Percentiles rank a stretch among this genome's conserved stretches.
These are phyloP conservation scores for Pegoplata infirma DNA, from an alignment of 2,888 invertebrate species.

Conservation along the genomic window DNA sequence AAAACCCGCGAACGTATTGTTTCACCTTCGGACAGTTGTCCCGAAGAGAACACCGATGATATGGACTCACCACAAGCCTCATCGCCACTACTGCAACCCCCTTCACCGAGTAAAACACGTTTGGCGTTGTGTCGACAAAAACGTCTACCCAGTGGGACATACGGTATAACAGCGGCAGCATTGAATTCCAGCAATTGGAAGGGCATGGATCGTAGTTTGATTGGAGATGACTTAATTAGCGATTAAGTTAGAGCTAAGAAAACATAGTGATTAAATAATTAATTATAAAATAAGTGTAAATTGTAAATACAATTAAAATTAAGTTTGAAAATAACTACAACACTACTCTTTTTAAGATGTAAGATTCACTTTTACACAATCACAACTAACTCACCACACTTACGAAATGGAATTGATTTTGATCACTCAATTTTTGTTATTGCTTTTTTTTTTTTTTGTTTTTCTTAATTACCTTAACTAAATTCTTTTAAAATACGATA, in stretches of 20 bases:
- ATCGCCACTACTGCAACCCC: constrained; percentile 79
- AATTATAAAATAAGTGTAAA: constrained; percentile 37
- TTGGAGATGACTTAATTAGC: constrained; percentile 69
- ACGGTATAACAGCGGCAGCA: constrained; percentile 66
- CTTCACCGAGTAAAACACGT: constrained; percentile 68
- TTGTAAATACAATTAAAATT: too few species aligned
- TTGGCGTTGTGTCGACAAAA: constrained; percentile 70
- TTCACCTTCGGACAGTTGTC: constrained; percentile 79
- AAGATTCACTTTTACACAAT: constrained; percentile 11
- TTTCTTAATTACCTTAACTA: too few species aligned
- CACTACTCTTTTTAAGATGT: constrained; percentile 18
- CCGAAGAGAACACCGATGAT: constrained; percentile 80
- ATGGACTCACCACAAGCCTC: constrained; percentile 83
- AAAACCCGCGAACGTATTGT: constrained; percentile 82
- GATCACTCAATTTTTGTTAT: constrained; percentile 25
- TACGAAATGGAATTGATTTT: constrained; percentile 62
- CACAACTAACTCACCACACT: constrained; percentile 18
- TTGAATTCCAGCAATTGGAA: constrained; percentile 69
- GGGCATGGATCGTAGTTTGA: constrained; percentile 68
- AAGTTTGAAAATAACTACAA: constrained; percentile 31
- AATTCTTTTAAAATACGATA: constrained; percentile 4
- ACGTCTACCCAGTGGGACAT: constrained; percentile 68
- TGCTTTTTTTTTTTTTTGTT: too few species aligned
- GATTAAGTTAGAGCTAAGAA: constrained; percentile 64
- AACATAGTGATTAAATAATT: background rate